Conservation (phyloP, 2,113 vertebrate species). For the Egretta garzetta region DNA sequence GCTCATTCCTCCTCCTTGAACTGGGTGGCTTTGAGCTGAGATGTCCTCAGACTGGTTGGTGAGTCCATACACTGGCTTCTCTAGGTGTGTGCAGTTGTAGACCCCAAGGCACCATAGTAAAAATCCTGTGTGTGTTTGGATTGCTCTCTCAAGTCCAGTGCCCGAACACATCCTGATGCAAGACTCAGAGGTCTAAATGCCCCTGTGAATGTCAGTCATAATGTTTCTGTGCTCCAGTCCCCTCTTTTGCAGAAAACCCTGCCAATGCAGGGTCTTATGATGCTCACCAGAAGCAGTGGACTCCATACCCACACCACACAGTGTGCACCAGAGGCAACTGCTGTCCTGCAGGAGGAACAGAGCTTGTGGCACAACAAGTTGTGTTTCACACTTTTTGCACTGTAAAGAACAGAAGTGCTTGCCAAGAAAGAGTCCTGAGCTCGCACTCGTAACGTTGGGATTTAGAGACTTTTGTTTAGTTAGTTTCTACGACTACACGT, state of each 20-base stretch:
- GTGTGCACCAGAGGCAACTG: background rate
- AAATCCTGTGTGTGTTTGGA: background rate
- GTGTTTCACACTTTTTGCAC: background rate
- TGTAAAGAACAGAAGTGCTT: background rate
- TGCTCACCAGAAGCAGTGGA: background rate
- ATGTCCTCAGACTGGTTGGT: background rate
- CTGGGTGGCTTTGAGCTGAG: background rate
- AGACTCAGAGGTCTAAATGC: background rate
- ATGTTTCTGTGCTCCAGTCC: background rate
- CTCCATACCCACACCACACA: rapidly evolving
- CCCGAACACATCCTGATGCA: background rate
- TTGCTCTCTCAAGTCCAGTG: background rate
- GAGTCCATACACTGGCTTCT: background rate
- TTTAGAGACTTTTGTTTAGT: slow-evolving; percentile 64
- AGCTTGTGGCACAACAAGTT: background rate
- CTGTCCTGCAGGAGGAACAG: background rate
- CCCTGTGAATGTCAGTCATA: background rate
- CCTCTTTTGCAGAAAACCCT: background rate
- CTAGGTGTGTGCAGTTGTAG: background rate
- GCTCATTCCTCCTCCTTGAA: background rate
- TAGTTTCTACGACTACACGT: slow-evolving; percentile 51
- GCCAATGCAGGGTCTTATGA: rapidly evolving
- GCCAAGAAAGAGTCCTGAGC: slow-evolving; percentile 37
- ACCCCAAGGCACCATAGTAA: background rate
- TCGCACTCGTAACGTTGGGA: slow-evolving; percentile 31